Conservation (phyloP, 2,113 vertebrate genomes). For the Paradisaea rubra region DNA sequence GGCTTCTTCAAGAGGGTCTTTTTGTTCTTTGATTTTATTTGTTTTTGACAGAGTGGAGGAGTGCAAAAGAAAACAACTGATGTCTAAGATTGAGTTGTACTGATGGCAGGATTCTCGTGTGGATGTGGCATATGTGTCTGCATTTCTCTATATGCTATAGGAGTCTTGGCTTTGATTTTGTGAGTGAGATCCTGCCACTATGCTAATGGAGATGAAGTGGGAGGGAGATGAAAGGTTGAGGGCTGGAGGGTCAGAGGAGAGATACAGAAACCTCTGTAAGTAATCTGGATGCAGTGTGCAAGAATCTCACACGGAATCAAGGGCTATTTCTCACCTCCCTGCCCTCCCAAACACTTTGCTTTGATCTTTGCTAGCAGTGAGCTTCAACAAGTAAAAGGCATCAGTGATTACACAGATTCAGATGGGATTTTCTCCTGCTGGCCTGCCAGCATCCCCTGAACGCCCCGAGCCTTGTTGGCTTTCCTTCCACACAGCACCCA, state of each 20-base stretch:
- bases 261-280: background rate
- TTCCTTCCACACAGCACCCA: background rate
- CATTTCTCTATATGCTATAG: background rate
- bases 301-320: background rate
- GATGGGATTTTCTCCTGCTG: background rate
- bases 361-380: background rate
- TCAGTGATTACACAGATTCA: background rate
- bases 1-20: background rate
- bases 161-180: background rate
- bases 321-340: background rate
- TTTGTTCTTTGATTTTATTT: background rate
- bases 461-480: background rate
- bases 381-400: background rate
- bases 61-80: conserved; percentile 14
- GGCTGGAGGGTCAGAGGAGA: background rate
- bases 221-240: background rate
- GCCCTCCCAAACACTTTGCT: background rate
- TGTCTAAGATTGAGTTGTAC: background rate
- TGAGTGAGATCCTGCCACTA: background rate
- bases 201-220: background rate
- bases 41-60: background rate
- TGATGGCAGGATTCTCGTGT: background rate
- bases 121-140: background rate
- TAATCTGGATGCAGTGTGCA: background rate
- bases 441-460: background rate